Evolutionary conservation across 2,888 invertebrate species (phyloP), one percentile per base, ranked within the genome.

Genomic region (Dryobota labecula): DNA sequence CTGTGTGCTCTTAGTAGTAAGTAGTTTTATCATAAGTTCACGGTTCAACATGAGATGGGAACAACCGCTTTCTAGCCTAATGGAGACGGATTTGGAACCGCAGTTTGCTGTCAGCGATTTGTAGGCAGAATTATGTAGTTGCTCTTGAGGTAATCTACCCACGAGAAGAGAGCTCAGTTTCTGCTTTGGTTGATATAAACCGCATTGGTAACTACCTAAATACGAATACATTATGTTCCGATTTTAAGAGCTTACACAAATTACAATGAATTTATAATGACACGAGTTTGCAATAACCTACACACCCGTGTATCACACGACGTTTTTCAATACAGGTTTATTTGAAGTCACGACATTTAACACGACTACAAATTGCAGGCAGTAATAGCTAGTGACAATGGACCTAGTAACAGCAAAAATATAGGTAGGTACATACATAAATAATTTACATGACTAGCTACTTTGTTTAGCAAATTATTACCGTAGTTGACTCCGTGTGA

Each of bases 1-100:
- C 73, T 94, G 1, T 93, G 93, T 73, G 2, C 24, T 8, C 54
- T 84, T 4, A 88, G 83, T 54, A 86, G 94, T 94, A 79, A 82
- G 87, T 78, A n/a, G 7, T 41, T 24, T 57, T 11, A 36, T 13
- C 36, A 57, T 38, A 18, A 33, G 13, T 36, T 2, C 4, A 36
- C 1, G 7, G 8, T 15, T 36, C 5, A 36, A 36, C 8, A 9
- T 57, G 5, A 15, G 8, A 36, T n/a, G 8, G 15, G 33, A 30
- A 20, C 30, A 33, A 7, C 30, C 1, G 54, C 20, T 20, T 53
- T 33, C 33, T 33, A 33, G 33, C 18, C 3, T 18, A 8, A 27
- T 18, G 1, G 51, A 49, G 15, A 27, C 15, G 7, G 13, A 24
- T 49, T 15, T 51, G 15, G 15, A 15, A 18, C 8, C 4, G 27